Evolutionary conservation across 2,888 invertebrate species (phyloP).

Genomic region (Leucophora obtusa): DNA sequence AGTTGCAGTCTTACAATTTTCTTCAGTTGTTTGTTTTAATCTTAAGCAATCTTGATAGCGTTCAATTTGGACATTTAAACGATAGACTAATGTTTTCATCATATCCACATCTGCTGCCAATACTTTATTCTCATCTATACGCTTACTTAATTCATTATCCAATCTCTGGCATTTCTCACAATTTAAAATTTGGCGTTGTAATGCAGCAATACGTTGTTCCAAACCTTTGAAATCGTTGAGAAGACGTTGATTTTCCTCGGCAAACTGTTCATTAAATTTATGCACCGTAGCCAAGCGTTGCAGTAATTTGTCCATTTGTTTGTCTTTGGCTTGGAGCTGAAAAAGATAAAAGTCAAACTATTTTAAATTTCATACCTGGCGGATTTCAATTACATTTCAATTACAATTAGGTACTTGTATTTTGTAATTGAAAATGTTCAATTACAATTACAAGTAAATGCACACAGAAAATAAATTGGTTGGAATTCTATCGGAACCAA

Average conservation of each 20-base stretch:
- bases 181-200: slow-evolving; percentile 78
- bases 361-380: too few species aligned
- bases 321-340: slow-evolving; percentile 82
- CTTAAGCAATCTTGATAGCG: slow-evolving; percentile 86
- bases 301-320: slow-evolving; percentile 82
- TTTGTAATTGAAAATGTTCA: too few species aligned
- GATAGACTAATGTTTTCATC: slow-evolving; percentile 88
- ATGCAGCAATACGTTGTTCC: slow-evolving; percentile 80
- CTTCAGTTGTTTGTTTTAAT: slow-evolving; percentile 8
- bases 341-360: slow-evolving; percentile 10
- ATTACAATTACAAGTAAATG: too few species aligned
- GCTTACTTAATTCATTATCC: slow-evolving; percentile 64
- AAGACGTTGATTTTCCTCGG: slow-evolving; percentile 82
- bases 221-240: slow-evolving; percentile 80
- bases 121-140: slow-evolving; percentile 80
- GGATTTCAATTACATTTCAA: too few species aligned
- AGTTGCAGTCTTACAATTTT: slow-evolving; percentile 54
- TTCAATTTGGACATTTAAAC: slow-evolving; percentile 87
- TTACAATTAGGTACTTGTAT: too few species aligned
- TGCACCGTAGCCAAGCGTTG: slow-evolving; percentile 82
- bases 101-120: slow-evolving; percentile 85
- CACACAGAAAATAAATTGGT: too few species aligned
- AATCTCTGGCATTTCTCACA: slow-evolving; percentile 74
- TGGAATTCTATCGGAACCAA: too few species aligned
- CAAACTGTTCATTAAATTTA: slow-evolving; percentile 82